Evolutionary conservation across 2,888 invertebrate genomes (phyloP).

Genomic region (Acleris cristana): DNA sequence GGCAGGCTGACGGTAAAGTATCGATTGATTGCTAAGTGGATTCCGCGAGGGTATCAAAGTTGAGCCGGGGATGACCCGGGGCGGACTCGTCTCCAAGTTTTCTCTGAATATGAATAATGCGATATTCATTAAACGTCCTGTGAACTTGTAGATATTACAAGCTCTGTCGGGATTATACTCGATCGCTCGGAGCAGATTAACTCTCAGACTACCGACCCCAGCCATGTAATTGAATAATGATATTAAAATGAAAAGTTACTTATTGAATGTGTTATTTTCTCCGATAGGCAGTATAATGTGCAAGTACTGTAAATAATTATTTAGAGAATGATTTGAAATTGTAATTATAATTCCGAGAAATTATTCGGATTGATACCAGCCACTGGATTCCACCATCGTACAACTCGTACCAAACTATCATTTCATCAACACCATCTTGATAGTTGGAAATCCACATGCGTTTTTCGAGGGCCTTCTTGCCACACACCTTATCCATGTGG

Average conservation of each 20-base stretch:
- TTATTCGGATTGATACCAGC: no score
- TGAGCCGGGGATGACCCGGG: conserved; percentile 61
- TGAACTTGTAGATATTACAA: conserved; percentile 62
- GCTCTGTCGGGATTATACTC: conserved; percentile 70
- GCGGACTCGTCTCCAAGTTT: conserved; percentile 48
- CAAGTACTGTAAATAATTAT: no score
- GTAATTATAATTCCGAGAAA: no score
- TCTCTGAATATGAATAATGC: conserved; percentile 69
- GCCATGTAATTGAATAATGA: conserved; percentile 14
- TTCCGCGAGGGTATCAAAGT: conserved; percentile 55
- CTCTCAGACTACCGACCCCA: conserved; percentile 10
- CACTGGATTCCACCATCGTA: no score
- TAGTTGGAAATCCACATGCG: no score
- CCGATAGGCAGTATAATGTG: no score
- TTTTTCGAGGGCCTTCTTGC: no score
- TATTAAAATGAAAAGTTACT: not conserved
- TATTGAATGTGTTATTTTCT: not conserved
- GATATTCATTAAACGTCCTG: conserved; percentile 60
- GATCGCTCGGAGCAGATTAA: conserved; percentile 55
- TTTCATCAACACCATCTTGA: no score
- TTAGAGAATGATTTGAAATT: no score
- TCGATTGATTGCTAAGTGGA: conserved; percentile 64
- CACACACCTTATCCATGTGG: no score
- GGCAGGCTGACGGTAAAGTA: conserved; percentile 40
- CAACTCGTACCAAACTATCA: no score